phyloP scores from a whole-genome alignment of 1,140 invertebrate species.

The Drosophila leontia region DNA sequence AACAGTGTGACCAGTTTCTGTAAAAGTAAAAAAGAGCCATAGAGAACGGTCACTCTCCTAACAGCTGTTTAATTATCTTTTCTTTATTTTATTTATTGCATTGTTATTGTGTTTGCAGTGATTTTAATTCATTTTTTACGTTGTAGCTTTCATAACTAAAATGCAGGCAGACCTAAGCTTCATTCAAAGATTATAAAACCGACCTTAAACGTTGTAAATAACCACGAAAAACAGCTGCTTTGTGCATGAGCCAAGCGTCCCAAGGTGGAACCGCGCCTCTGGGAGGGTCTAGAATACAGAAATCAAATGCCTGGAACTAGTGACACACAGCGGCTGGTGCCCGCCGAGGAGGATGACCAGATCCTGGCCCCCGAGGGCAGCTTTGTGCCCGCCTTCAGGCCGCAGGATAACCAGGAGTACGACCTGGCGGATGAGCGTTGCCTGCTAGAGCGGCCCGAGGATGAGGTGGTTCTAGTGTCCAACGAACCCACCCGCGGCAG shows the following conservation, averaged over 20 bases:
- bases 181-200: not conserved
- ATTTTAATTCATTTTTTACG: constrained; percentile 1
- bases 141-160: constrained; percentile 4
- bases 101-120: constrained; percentile 5
- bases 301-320: constrained; percentile 19
- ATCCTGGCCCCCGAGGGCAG: constrained; percentile 22
- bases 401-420: constrained; percentile 17
- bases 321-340: constrained; percentile 30
- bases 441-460: constrained; percentile 46
- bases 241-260: not conserved
- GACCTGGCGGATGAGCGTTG: constrained; percentile 40
- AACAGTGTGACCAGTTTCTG: not conserved
- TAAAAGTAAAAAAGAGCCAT: too few species aligned
- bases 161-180: not conserved
- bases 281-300: not conserved
- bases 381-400: constrained; percentile 67
- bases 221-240: constrained; percentile 4
- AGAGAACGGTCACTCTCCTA: not conserved
- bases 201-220: too few species aligned
- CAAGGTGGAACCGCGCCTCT: too few species aligned
- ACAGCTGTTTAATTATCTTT: constrained; percentile 10
- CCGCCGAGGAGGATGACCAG: constrained; percentile 34
- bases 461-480: constrained; percentile 58
- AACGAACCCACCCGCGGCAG: constrained; percentile 87
- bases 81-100: constrained; percentile 14